Percentiles rank a stretch among this genome's conserved stretches.
These are phyloP conservation scores for Plumapathes pennacea DNA, from an alignment of 92 coral and sea anemone species.

Conservation along the genomic window DNA sequence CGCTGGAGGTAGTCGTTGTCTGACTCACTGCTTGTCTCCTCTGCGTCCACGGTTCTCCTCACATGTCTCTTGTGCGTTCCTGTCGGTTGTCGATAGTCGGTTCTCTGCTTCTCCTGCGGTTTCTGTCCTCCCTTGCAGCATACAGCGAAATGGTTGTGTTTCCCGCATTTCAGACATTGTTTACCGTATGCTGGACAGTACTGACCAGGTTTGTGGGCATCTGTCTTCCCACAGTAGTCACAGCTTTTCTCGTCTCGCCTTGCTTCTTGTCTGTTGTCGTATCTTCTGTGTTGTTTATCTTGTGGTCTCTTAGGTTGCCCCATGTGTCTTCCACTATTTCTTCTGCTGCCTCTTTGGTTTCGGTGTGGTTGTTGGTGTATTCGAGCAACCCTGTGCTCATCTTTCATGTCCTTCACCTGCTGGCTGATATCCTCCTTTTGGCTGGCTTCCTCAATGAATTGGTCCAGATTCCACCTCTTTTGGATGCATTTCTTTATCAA, in stretches of 20 bases:
- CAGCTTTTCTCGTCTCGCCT: slow-evolving; percentile 4
- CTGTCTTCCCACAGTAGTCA: slow-evolving; percentile 48
- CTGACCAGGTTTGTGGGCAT: slow-evolving; percentile 41
- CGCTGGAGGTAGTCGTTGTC: slow-evolving; percentile 33
- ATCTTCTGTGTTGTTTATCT: not conserved
- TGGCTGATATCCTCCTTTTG: slow-evolving; percentile 47
- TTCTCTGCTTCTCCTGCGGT: not conserved
- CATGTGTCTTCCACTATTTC: too few relatives aligned
- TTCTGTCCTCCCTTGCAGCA: slow-evolving; percentile 15
- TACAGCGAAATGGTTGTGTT: slow-evolving; percentile 46
- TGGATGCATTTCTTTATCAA: slow-evolving; percentile 49
- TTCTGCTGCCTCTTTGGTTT: slow-evolving; percentile 3
- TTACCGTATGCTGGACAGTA: slow-evolving; percentile 55
- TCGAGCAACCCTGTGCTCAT: slow-evolving; percentile 18
- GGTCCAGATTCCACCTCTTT: slow-evolving; percentile 52
- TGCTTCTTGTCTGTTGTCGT: slow-evolving; percentile 5
- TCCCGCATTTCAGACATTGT: slow-evolving; percentile 58
- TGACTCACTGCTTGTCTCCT: slow-evolving; percentile 22
- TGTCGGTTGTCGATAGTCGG: not conserved
- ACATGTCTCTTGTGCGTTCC: slow-evolving; percentile 10
- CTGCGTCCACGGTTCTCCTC: slow-evolving; percentile 23
- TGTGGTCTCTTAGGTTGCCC: not conserved
- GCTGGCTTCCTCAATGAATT: slow-evolving; percentile 45
- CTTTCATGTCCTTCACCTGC: slow-evolving; percentile 66
- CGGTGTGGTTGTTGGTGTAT: not conserved